Evolutionary conservation across 2,888 invertebrate genomes (phyloP).

Genomic region (Orthonevra nobilis): DNA sequence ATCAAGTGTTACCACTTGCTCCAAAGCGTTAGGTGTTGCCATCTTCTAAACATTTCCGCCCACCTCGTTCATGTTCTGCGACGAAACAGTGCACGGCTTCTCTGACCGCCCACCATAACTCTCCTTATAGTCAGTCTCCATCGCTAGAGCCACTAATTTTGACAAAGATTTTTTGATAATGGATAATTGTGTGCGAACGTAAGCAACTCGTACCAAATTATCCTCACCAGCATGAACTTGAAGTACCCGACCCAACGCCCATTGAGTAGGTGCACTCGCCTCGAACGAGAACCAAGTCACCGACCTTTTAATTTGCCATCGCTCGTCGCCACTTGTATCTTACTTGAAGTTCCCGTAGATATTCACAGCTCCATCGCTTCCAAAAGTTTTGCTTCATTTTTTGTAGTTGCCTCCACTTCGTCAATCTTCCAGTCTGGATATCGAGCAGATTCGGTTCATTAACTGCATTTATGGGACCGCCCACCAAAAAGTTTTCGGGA

Average conservation of each 20-base stretch:
- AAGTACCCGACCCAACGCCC: not conserved
- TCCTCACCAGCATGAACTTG: not conserved
- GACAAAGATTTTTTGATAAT: no score
- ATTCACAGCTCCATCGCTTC: not conserved
- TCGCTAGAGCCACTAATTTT: no score
- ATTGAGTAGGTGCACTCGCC: not conserved
- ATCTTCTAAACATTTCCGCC: no score
- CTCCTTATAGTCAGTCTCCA: no score
- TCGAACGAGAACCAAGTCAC: not conserved
- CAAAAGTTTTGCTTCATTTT: not conserved
- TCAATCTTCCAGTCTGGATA: not conserved
- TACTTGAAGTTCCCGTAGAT: not conserved
- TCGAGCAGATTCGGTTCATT: constrained; percentile 17
- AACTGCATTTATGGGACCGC: constrained; percentile 2
- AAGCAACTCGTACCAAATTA: not conserved
- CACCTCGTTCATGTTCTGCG: no score
- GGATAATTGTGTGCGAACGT: no score
- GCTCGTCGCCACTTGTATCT: not conserved
- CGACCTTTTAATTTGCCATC: not conserved
- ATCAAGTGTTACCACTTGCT: no score
- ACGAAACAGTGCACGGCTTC: no score
- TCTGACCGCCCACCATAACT: no score
- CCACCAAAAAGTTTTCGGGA: not conserved
- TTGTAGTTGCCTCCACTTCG: not conserved
- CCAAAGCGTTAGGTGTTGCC: no score